These are phyloP conservation scores for Eptesicus fuscus DNA, from an alignment of 2,113 vertebrate genomes.

Conservation along the genomic window DNA sequence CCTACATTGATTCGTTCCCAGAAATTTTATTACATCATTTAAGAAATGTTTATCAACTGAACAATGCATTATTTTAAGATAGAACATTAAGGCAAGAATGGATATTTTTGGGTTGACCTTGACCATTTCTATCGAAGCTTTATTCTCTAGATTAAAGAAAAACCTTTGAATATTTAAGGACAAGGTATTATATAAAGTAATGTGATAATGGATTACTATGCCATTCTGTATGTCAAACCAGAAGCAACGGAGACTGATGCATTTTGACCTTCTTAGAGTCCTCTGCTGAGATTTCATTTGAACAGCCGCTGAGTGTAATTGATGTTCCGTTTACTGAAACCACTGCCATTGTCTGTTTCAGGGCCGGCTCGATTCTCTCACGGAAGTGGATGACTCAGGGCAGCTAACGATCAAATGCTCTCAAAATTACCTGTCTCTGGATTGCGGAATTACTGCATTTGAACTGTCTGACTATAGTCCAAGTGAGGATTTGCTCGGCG, in stretches of 20 bases:
- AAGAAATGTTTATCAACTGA: slow-evolving; percentile 18
- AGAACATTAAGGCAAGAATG: slow-evolving; percentile 6
- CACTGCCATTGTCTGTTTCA: slow-evolving; percentile 77
- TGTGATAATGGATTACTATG: not conserved
- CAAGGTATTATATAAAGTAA: not conserved
- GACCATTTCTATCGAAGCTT: not conserved
- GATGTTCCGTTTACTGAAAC: not conserved
- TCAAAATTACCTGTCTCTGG: slow-evolving; percentile 96
- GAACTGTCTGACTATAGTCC: slow-evolving; percentile 98
- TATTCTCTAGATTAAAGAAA: not conserved
- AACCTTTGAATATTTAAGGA: slow-evolving; percentile 27
- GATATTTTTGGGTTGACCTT: not conserved
- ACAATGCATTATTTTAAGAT: not conserved
- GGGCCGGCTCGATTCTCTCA: slow-evolving; percentile 95
- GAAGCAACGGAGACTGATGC: not conserved
- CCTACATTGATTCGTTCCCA: not conserved
- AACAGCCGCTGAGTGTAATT: not conserved
- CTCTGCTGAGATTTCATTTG: slow-evolving; percentile 11
- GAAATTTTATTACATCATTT: not conserved
- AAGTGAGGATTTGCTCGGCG: slow-evolving; percentile 87
- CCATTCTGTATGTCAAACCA: slow-evolving; percentile 17
- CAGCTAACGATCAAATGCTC: slow-evolving; percentile 98
- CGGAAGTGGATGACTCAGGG: slow-evolving; percentile 96
- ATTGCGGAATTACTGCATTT: slow-evolving; percentile 98
- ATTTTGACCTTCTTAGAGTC: not conserved